Evolutionary conservation across 2,113 vertebrate species (phyloP).

Genomic region (Emydocephalus ijimae): DNA sequence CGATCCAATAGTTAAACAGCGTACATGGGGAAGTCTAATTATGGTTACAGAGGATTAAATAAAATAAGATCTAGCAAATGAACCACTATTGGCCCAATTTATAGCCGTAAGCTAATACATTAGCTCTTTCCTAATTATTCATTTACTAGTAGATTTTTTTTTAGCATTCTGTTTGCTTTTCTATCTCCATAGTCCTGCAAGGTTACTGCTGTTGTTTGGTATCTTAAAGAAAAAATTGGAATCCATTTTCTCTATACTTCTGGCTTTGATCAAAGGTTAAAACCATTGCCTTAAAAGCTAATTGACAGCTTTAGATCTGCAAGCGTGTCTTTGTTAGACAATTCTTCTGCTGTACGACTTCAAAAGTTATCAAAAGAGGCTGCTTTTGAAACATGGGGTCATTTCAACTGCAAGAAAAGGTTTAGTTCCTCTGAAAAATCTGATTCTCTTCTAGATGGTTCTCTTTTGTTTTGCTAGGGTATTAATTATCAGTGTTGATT

Average conservation of each 20-base stretch:
- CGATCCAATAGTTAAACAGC: background rate
- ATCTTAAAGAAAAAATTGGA: background rate
- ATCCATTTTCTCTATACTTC: background rate
- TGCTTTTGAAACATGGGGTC: background rate
- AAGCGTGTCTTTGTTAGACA: background rate
- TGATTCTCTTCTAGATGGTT: background rate
- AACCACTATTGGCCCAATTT: background rate
- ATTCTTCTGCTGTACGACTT: background rate
- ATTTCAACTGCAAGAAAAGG: background rate
- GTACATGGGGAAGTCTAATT: too few species aligned
- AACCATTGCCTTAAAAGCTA: background rate
- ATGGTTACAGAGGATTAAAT: background rate
- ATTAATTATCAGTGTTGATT: background rate
- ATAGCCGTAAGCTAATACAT: background rate
- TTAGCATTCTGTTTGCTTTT: background rate
- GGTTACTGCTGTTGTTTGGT: background rate
- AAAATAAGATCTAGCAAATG: background rate
- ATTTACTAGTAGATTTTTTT: background rate
- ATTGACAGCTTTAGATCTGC: background rate
- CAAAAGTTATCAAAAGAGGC: background rate
- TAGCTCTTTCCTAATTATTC: background rate
- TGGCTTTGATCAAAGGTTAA: background rate
- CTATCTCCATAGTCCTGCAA: background rate
- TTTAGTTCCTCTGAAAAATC: too few species aligned
- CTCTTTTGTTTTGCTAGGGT: background rate